Percentiles rank a stretch among this genome's conserved stretches.
Conservation (phyloP, 2,888 invertebrate genomes). For the Coleophora flavipennella region DNA sequence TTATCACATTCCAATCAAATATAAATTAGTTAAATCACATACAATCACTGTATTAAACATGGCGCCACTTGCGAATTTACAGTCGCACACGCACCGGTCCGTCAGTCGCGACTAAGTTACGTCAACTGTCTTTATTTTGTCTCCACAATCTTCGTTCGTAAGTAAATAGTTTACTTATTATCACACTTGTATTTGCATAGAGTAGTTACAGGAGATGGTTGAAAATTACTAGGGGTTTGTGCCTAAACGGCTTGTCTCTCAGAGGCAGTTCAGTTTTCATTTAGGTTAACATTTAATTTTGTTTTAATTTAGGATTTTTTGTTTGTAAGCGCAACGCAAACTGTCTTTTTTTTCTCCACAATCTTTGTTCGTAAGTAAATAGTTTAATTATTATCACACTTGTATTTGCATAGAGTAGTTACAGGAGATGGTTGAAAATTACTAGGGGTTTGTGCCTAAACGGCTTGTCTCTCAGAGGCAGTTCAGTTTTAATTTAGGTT, state of each 20-base stretch:
- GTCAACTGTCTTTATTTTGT: constrained; percentile 21
- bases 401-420: constrained; percentile 18
- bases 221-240: constrained; percentile 2
- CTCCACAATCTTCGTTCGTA: constrained; percentile 10
- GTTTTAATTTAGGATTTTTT: no score
- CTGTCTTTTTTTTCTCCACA: constrained; percentile 18
- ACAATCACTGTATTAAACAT: no score
- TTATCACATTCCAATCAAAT: no score
- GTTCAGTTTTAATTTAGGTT: no score
- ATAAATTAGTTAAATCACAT: no score
- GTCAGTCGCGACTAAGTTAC: constrained; percentile 14
- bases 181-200: constrained; percentile 20
- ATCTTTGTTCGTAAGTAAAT: constrained; percentile 20
- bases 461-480: background rate
- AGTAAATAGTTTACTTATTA: constrained; percentile 25
- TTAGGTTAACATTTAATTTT: no score
- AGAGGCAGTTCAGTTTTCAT: background rate
- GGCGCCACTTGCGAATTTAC: constrained; percentile 7
- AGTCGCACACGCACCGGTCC: constrained; percentile 13
- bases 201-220: constrained; percentile 6
- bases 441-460: constrained; percentile 1
- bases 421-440: constrained; percentile 1
- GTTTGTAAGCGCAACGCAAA: no score
- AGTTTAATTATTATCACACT: constrained; percentile 22
- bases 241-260: background rate